Conservation (phyloP, 2,113 vertebrate species). For the Petaurus breviceps region DNA sequence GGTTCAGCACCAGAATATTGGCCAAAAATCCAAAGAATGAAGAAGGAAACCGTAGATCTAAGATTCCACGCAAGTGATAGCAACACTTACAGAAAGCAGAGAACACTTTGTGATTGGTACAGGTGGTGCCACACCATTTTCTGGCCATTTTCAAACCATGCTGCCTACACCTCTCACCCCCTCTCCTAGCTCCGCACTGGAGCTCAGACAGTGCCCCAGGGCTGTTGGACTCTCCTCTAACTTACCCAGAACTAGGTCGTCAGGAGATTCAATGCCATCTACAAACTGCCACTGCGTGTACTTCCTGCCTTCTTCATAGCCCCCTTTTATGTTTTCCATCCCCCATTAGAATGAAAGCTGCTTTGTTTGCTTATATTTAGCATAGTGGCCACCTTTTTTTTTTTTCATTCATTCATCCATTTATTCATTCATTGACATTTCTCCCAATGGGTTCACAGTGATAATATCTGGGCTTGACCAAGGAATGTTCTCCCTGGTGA, state of each 20-base stretch:
- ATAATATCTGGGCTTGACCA: background rate
- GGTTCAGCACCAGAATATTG: background rate
- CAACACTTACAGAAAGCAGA: background rate
- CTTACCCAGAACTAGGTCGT: background rate
- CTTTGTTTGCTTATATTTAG: background rate
- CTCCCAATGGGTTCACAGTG: background rate
- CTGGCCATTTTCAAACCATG: background rate
- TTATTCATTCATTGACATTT: background rate
- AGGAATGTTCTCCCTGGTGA: background rate
- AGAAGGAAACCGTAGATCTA: background rate
- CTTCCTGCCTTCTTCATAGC: background rate
- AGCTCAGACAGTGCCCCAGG: background rate
- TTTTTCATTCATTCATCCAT: background rate
- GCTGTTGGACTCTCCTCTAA: background rate
- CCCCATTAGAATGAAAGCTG: background rate
- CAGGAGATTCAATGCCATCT: background rate
- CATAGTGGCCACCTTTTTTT: no score
- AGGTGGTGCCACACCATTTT: background rate
- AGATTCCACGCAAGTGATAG: no score
- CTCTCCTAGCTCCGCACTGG: background rate
- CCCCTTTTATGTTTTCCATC: background rate
- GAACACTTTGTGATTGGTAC: background rate
- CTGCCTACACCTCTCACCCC: background rate
- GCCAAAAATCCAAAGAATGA: background rate
- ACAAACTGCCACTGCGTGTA: background rate